Conservation (phyloP, 30 jellyfish, hydroid and myxozoan genomes). For the Pseudorhiza aurosa region DNA sequence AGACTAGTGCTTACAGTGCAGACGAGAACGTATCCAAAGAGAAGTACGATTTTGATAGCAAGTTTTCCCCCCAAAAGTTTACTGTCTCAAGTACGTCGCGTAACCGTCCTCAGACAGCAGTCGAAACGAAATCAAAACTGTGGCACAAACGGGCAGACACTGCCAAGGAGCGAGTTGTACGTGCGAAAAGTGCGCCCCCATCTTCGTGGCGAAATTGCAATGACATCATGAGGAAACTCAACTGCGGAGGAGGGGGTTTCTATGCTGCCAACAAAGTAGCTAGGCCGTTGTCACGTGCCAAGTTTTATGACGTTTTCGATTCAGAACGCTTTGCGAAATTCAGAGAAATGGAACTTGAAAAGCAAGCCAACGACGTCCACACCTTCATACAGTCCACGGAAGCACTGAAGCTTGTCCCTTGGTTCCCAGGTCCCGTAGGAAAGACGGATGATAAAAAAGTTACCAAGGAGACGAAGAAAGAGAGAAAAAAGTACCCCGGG, state of each 20-base stretch:
- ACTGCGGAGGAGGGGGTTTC: conserved; percentile 53
- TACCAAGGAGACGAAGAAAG: not conserved
- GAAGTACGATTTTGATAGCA: not conserved
- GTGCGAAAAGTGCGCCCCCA: conserved; percentile 72
- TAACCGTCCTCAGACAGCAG: conserved; percentile 68
- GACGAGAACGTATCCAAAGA: not conserved
- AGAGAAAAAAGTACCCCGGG: not conserved
- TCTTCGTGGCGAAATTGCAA: conserved; percentile 53
- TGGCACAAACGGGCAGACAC: conserved; percentile 56
- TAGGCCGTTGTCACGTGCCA: conserved; percentile 58
- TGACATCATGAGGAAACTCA: conserved; percentile 48
- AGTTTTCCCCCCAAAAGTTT: conserved; percentile 31
- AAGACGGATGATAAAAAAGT: not conserved
- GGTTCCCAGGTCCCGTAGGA: conserved; percentile 53
- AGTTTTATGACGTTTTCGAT: conserved; percentile 48
- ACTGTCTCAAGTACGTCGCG: conserved; percentile 22
- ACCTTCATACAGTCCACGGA: conserved; percentile 50
- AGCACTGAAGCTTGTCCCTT: conserved; percentile 33
- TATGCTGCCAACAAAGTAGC: conserved; percentile 13
- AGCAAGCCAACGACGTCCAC: conserved; percentile 48
- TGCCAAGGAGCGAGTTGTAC: conserved; percentile 61
- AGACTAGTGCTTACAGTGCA: not conserved
- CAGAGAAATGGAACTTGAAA: conserved; percentile 64
- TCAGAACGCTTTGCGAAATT: conserved; percentile 50
- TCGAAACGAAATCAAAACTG: conserved; percentile 37